Base-by-base conservation (phyloP, 2,888 invertebrate genomes). In the Rotaria magnacalcarata region DNA sequence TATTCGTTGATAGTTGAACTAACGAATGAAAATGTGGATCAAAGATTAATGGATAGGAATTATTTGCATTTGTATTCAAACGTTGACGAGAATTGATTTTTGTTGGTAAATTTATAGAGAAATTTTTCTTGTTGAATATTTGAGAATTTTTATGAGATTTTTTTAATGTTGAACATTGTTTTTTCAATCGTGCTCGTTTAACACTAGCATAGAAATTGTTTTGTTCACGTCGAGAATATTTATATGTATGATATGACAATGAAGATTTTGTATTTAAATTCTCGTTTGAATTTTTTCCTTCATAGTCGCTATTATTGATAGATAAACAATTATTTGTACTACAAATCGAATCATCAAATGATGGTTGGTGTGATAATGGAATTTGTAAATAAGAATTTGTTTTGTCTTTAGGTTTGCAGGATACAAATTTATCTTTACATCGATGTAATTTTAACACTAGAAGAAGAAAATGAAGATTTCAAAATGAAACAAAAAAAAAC, bases 171-270 rank as follows among this genome's bases (percentile, higher is more conserved):
- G 47, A 11, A 80, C n/a, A 80, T 24, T 80, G 43, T 80, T 80
- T 80, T 47, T 80, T 80, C n/a, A 80, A 80, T 24, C 43, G 43
- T 47, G 47, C 80, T 43, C 47, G 8, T 80, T 80, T 80, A 47
- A 80, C 80, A 47, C 80, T 80, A n/a, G 43, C n/a, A 24, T 80
- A 80, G 14, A 80, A 80, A 24, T 47, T 47, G 5, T 80, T 80
- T n/a, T 47, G 43, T n/a, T 80, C 80, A 80, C 47, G 47, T 14
- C 80, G 80, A n/a, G 80, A 80, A 80, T 80, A 80, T 80, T 80
- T 80, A 47, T 80, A 80, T 80, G 14, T 47, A 80, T 80, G 80
- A n/a, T n/a, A 80, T n/a, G 47, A 34, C 6, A 34, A 34, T 19
- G 67, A 19, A 41, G 19, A 67, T 67, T 67, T 67, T 34, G 5